phyloP scores from a whole-genome alignment of 2,888 invertebrate genomes.

The Meteorus colon region DNA sequence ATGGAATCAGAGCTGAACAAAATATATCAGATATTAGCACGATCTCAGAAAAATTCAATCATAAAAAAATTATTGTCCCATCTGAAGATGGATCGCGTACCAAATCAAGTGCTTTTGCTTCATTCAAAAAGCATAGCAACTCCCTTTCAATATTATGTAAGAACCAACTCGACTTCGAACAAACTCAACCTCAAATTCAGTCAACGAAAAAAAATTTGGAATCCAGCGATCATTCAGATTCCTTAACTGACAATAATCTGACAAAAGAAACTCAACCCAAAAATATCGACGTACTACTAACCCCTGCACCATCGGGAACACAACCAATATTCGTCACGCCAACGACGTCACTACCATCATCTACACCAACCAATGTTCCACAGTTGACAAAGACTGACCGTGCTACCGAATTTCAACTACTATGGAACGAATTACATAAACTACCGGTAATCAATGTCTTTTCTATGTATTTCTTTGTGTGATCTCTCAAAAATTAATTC shows the following conservation, averaged over 20 bases:
- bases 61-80: not conserved
- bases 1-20: constrained; percentile 74
- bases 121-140: constrained; percentile 50
- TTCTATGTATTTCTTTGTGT: constrained; percentile 6
- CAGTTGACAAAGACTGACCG: constrained; percentile 23
- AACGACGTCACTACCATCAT: not conserved
- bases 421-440: constrained; percentile 71
- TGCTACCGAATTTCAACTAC: constrained; percentile 67
- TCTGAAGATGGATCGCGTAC: constrained; percentile 36
- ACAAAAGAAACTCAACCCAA: constrained; percentile 31
- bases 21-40: constrained; percentile 66
- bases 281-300: not conserved
- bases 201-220: constrained; percentile 51
- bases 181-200: constrained; percentile 43
- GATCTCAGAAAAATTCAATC: constrained; percentile 33
- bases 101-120: constrained; percentile 54
- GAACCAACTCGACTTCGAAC: constrained; percentile 27
- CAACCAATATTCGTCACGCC: not conserved
- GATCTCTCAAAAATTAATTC: not conserved
- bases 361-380: not conserved
- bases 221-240: constrained; percentile 16
- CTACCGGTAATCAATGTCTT: constrained; percentile 54
- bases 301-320: not conserved
- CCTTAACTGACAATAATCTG: not conserved
- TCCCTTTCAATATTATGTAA: constrained; percentile 43